These are phyloP conservation scores for Myrmecobius fasciatus DNA, from an alignment of 2,113 vertebrate species.

Conservation along the genomic window DNA sequence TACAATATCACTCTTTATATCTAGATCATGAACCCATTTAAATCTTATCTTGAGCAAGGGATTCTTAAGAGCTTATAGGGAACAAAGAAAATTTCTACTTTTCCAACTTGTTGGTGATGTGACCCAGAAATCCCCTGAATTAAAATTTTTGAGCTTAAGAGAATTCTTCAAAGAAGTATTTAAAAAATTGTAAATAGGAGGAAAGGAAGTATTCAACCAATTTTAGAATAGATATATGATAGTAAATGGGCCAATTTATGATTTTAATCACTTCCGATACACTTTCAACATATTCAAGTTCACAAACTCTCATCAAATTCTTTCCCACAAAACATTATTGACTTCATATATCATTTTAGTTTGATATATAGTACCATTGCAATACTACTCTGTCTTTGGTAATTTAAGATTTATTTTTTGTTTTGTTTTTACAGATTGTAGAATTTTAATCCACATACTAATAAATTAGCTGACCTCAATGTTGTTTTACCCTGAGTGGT, in stretches of 20 bases:
- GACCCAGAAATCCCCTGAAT: not conserved
- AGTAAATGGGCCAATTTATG: conserved; percentile 56
- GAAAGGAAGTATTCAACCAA: conserved; percentile 27
- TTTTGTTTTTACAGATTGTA: not conserved
- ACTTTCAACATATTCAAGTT: conserved; percentile 48
- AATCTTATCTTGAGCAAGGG: no score
- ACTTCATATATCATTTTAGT: conserved; percentile 5
- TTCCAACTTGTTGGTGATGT: not conserved
- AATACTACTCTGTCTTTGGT: conserved; percentile 42
- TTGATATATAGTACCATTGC: not conserved
- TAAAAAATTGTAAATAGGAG: not conserved
- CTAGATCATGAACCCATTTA: no score
- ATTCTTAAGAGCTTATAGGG: not conserved
- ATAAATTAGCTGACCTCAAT: not conserved
- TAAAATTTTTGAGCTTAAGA: not conserved
- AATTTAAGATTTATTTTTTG: not conserved
- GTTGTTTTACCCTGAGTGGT: conserved; percentile 5
- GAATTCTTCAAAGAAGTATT: not conserved
- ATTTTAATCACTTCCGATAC: conserved; percentile 69
- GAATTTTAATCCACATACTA: not conserved
- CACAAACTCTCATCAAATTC: conserved; percentile 63
- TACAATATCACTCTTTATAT: no score
- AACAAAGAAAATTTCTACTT: not conserved
- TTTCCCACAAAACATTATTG: not conserved
- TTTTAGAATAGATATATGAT: conserved; percentile 62